Evolutionary conservation across 2,797 vertebrate genomes (phyloP).

Genomic region (Coranthus polyacanthus): DNA sequence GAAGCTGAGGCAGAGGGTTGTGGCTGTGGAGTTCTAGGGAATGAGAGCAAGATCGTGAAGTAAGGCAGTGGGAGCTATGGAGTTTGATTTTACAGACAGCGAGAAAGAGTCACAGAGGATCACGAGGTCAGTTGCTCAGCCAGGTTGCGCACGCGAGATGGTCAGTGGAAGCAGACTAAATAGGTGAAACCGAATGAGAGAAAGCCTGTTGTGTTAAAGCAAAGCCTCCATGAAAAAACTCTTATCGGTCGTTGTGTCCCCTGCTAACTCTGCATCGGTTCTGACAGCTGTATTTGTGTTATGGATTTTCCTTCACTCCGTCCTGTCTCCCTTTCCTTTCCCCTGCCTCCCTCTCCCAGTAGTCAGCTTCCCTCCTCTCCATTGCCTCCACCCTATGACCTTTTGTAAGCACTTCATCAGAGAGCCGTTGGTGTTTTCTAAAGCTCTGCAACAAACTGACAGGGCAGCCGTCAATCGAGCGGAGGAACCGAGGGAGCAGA

Average conservation of each 20-base stretch:
- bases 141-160: constrained; percentile 46
- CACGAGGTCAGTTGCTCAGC: constrained; percentile 47
- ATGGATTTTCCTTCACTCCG: constrained; percentile 89
- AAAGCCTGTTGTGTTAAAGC: constrained; percentile 53
- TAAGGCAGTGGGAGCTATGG: constrained; percentile 25
- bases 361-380: constrained; percentile 66
- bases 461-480: constrained; percentile 85
- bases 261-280: constrained; percentile 81
- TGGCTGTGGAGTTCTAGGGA: constrained; percentile 42
- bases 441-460: constrained; percentile 83
- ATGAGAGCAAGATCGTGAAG: constrained; percentile 47
- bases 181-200: constrained; percentile 15
- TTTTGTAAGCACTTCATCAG: constrained; percentile 86
- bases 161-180: constrained; percentile 35
- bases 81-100: constrained; percentile 41
- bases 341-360: constrained; percentile 65
- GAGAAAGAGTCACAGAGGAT: constrained; percentile 36
- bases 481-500: constrained; percentile 67
- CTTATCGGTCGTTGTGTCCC: constrained; percentile 67
- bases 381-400: constrained; percentile 73
- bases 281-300: constrained; percentile 90
- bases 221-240: constrained; percentile 59
- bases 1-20: constrained; percentile 40
- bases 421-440: constrained; percentile 85
- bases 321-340: constrained; percentile 70